Conservation (phyloP, 2,113 vertebrate genomes). For the Lota lota region DNA sequence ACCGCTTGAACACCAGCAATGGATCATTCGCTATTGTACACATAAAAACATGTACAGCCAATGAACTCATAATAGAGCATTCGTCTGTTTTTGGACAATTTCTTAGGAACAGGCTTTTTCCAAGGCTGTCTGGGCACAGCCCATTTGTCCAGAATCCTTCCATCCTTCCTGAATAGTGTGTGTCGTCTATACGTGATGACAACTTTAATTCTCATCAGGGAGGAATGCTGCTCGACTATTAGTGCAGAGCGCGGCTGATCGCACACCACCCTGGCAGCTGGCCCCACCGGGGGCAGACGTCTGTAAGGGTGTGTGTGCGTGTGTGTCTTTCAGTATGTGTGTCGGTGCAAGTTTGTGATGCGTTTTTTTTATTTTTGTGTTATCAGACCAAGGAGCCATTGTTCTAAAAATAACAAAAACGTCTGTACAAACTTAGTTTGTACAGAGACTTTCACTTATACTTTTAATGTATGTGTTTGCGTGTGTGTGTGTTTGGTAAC, state of each 20-base stretch:
- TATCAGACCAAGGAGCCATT: not conserved
- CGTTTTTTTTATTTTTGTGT: conserved; percentile 7
- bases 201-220: conserved; percentile 57
- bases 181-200: conserved; percentile 43
- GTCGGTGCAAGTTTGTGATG: conserved; percentile 3
- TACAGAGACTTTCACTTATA: no score
- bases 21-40: no score
- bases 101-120: no score
- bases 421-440: no score
- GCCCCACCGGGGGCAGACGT: not conserved
- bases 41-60: no score
- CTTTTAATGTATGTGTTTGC: no score
- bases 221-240: conserved; percentile 57
- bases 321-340: not conserved
- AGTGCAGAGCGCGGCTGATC: conserved; percentile 20
- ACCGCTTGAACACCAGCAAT: no score
- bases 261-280: conserved; percentile 12
- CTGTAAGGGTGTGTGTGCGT: no score
- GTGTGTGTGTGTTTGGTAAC: conserved; percentile 11
- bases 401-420: no score
- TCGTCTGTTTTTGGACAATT: no score
- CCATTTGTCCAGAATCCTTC: conserved; percentile 33
- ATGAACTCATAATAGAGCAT: no score
- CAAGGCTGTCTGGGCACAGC: not conserved
- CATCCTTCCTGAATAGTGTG: conserved; percentile 34